Conservation (phyloP, 2,797 vertebrate species). For the Melanotaenia parkinsoni region DNA sequence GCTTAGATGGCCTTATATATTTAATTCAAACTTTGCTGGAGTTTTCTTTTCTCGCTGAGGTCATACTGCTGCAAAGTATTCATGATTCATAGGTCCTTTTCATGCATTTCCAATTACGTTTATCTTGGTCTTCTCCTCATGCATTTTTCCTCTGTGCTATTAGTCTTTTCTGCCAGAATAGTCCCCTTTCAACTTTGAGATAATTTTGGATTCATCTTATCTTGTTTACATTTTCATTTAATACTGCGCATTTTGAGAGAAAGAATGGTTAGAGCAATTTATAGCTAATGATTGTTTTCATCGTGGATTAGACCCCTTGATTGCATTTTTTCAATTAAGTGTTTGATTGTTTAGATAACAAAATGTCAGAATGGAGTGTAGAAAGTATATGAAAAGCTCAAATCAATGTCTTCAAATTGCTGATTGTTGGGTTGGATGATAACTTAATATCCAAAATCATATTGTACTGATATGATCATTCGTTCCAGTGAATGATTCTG, state of each 20-base stretch:
- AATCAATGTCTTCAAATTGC: neutral
- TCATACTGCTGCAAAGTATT: conserved; percentile 8
- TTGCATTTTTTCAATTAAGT: conserved; percentile 3
- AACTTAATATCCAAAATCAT: conserved; percentile 2
- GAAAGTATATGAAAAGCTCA: neutral
- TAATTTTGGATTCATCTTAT: conserved; percentile 10
- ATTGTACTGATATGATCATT: neutral
- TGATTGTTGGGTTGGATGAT: neutral
- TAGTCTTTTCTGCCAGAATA: neutral
- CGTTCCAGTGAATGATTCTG: conserved; percentile 1
- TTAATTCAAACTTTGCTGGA: conserved; percentile 21
- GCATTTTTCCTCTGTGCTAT: neutral
- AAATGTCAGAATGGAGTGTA: conserved; percentile 4
- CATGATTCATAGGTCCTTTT: conserved; percentile 12
- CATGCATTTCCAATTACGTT: conserved; percentile 27
- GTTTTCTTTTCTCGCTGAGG: neutral
- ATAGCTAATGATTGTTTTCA: conserved; percentile 9
- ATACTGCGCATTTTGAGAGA: conserved; percentile 3
- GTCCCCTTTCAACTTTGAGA: neutral
- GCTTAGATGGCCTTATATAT: conserved; percentile 13
- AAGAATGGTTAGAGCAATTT: neutral
- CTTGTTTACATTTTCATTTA: conserved; percentile 23
- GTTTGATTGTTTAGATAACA: conserved; percentile 6
- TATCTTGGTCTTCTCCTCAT: neutral
- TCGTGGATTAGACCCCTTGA: neutral